Evolutionary conservation across 1,140 invertebrate species (phyloP).

Genomic region (Onthophagus taurus): DNA sequence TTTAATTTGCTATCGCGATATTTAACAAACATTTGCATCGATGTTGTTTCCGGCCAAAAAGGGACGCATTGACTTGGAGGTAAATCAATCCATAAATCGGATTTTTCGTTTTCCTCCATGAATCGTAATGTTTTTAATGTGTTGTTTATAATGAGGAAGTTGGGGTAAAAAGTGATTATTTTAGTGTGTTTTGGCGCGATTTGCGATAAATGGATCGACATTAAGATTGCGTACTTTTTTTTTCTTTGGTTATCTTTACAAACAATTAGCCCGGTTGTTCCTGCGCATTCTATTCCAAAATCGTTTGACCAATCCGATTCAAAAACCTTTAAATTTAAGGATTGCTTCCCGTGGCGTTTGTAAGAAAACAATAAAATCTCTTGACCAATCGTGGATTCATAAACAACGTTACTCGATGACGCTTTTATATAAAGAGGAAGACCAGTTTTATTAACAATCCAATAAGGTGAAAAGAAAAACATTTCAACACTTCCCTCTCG

Average conservation of each 20-base stretch:
- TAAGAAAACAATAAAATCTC: slow-evolving; percentile 62
- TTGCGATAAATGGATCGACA: slow-evolving; percentile 51
- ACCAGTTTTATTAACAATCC: slow-evolving; percentile 85
- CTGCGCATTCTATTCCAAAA: slow-evolving; percentile 60
- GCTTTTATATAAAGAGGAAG: slow-evolving; percentile 67
- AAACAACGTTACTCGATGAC: slow-evolving; percentile 54
- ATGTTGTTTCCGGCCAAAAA: slow-evolving; percentile 74
- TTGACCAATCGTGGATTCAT: slow-evolving; percentile 49
- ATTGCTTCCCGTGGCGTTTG: slow-evolving; percentile 53
- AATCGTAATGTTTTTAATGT: slow-evolving; percentile 59
- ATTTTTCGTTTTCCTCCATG: slow-evolving; percentile 78
- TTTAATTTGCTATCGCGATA: slow-evolving; percentile 64
- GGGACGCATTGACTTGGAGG: slow-evolving; percentile 56
- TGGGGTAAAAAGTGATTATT: slow-evolving; percentile 75
- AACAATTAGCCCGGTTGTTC: slow-evolving; percentile 60
- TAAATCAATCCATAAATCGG: slow-evolving; percentile 75
- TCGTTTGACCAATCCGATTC: slow-evolving; percentile 65
- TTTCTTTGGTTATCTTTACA: slow-evolving; percentile 59
- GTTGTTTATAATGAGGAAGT: slow-evolving; percentile 73
- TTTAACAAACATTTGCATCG: slow-evolving; percentile 72
- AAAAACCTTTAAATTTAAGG: slow-evolving; percentile 54
- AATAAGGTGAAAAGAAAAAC: slow-evolving; percentile 74
- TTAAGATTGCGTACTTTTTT: slow-evolving; percentile 48
- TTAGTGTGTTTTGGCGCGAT: slow-evolving; percentile 67
- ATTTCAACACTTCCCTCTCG: slow-evolving; percentile 52